phyloP scores from a whole-genome alignment of 2,888 invertebrate species.

The Xanthia icteritia region DNA sequence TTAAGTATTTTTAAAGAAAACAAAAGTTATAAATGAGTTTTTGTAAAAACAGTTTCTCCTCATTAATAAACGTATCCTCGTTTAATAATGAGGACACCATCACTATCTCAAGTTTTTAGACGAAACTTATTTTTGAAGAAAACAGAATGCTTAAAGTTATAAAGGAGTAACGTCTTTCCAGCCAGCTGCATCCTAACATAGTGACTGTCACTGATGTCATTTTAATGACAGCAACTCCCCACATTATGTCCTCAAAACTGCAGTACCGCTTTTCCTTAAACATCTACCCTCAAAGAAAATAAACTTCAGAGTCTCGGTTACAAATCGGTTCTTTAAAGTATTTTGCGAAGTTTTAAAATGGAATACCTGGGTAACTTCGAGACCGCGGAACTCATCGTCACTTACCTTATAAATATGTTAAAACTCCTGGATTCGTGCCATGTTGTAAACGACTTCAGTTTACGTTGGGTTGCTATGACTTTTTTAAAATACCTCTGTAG shows the following conservation, averaged over 20 bases:
- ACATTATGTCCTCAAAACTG: conserved; percentile 6
- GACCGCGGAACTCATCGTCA: conserved; percentile 31
- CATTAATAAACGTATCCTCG: no score
- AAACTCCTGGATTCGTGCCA: conserved; percentile 40
- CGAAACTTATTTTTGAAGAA: neutral
- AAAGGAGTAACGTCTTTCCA: conserved; percentile 6
- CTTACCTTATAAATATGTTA: conserved; percentile 61
- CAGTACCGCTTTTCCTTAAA: conserved; percentile 10
- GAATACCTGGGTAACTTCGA: conserved; percentile 36
- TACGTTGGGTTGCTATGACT: neutral
- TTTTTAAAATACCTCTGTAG: conserved; percentile 17
- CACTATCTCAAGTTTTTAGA: neutral
- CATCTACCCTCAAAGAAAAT: conserved; percentile 24
- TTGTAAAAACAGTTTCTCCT: neutral
- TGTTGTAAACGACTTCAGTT: conserved; percentile 41
- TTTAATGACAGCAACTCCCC: conserved; percentile 37
- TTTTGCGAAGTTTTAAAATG: conserved; percentile 47
- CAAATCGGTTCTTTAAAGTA: conserved; percentile 48
- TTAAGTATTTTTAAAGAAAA: neutral
- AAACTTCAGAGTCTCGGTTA: conserved; percentile 32
- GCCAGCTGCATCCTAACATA: conserved; percentile 13
- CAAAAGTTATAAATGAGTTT: neutral
- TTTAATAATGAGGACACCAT: neutral
- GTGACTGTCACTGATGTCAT: conserved; percentile 28
- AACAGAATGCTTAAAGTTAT: neutral